Percentiles rank a stretch among this genome's conserved stretches.
These are phyloP conservation scores for Elegia similella DNA, from an alignment of 2,888 invertebrate genomes.

Conservation along the genomic window DNA sequence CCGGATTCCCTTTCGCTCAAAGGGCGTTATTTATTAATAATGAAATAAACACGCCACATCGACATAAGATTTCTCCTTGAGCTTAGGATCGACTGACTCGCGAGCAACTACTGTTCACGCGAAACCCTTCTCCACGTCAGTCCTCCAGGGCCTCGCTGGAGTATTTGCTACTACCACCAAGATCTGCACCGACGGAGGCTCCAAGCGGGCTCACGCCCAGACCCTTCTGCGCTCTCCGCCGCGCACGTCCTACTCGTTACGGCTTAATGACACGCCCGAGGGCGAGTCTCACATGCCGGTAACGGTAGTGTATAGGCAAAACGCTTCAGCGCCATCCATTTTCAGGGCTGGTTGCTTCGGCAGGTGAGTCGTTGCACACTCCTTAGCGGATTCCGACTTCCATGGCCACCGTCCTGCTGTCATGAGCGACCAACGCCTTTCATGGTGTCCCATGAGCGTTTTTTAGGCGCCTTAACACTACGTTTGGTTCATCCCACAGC, in stretches of 20 bases:
- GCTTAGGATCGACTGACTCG: slow-evolving; percentile 82
- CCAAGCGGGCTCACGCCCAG: slow-evolving; percentile 74
- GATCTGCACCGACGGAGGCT: slow-evolving; percentile 82
- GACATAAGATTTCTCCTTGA: slow-evolving; percentile 73
- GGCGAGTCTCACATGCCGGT: slow-evolving; percentile 50
- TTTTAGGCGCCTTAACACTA: slow-evolving; percentile 82
- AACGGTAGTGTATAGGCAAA: slow-evolving; percentile 73
- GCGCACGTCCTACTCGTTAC: slow-evolving; percentile 82
- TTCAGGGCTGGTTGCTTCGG: no score
- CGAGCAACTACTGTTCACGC: slow-evolving; percentile 77
- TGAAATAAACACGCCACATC: slow-evolving; percentile 35
- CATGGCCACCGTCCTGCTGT: no score
- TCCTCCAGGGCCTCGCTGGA: slow-evolving; percentile 83
- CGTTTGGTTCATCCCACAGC: slow-evolving; percentile 90
- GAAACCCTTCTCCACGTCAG: slow-evolving; percentile 81
- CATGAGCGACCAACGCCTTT: no score
- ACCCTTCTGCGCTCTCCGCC: slow-evolving; percentile 82
- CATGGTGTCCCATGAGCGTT: no score
- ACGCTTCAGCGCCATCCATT: slow-evolving; percentile 81
- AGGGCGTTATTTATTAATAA: no score
- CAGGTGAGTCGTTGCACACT: no score
- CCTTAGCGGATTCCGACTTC: no score
- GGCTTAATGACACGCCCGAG: slow-evolving; percentile 57
- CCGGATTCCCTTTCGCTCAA: no score
- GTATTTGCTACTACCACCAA: slow-evolving; percentile 88